Percentiles rank a stretch among this genome's conserved stretches.
These are phyloP conservation scores for Dromas ardeola DNA, from an alignment of 2,113 vertebrate species.

Conservation along the genomic window DNA sequence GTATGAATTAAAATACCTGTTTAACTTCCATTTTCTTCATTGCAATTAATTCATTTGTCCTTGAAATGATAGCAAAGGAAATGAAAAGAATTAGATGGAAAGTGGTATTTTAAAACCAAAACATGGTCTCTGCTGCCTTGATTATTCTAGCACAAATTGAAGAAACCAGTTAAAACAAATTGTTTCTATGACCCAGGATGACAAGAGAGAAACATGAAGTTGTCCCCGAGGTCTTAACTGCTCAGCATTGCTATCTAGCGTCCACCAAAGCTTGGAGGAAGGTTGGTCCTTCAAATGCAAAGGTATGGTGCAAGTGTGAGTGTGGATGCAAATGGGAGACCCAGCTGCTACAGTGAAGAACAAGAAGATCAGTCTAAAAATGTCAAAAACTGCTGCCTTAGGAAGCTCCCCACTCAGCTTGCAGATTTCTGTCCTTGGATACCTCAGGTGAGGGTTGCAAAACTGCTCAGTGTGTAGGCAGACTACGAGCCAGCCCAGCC, in stretches of 20 bases:
- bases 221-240: background rate
- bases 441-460: background rate
- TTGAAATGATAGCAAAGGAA: background rate
- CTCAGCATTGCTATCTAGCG: background rate
- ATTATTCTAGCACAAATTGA: background rate
- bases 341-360: accelerated
- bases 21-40: background rate
- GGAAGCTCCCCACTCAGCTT: background rate
- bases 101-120: background rate
- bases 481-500: background rate
- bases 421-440: background rate
- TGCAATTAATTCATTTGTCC: background rate
- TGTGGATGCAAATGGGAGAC: background rate
- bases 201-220: background rate
- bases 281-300: background rate
- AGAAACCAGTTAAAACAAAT: background rate
- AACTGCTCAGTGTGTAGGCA: background rate
- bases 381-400: background rate
- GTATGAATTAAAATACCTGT: background rate
- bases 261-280: background rate
- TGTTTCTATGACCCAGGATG: background rate
- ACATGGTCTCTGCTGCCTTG: background rate
- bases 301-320: background rate
- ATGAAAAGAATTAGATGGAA: background rate
- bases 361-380: background rate